Conservation (phyloP, 2,888 invertebrate species). For the Drosophila aldrichi region DNA sequence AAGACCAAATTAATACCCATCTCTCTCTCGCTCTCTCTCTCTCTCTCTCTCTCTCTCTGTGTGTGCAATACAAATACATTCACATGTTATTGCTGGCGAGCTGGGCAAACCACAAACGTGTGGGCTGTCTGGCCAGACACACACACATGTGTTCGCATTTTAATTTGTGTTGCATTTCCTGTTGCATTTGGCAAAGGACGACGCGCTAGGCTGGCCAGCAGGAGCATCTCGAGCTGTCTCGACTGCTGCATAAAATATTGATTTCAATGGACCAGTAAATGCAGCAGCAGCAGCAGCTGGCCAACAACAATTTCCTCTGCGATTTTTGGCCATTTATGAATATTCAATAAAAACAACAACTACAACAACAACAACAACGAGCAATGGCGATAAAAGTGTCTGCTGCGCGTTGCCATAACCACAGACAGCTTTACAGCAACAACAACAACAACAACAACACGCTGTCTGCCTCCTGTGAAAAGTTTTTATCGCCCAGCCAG, state of each 20-base stretch:
- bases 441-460: not conserved
- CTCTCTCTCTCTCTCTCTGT: too few species aligned
- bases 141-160: constrained; percentile 74
- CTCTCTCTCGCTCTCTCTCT: too few species aligned
- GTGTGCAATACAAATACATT: constrained; percentile 23
- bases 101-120: constrained; percentile 60
- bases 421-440: constrained; percentile 55
- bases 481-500: constrained; percentile 68
- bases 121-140: constrained; percentile 60
- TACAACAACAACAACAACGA: constrained; percentile 33
- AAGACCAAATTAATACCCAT: constrained; percentile 45
- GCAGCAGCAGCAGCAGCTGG: constrained; percentile 31
- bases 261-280: constrained; percentile 58
- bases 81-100: constrained; percentile 21
- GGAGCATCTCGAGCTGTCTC: constrained; percentile 57
- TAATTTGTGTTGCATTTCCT: constrained; percentile 79
- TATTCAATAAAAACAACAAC: constrained; percentile 80
- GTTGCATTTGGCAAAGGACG: constrained; percentile 62
- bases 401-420: constrained; percentile 64
- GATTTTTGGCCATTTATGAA: constrained; percentile 80
- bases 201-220: not conserved
- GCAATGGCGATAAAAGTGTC: constrained; percentile 81
- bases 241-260: constrained; percentile 75
- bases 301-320: constrained; percentile 44
- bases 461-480: constrained; percentile 39